Conservation (phyloP, 2,888 invertebrate species). For the Mylabris sibirica region DNA sequence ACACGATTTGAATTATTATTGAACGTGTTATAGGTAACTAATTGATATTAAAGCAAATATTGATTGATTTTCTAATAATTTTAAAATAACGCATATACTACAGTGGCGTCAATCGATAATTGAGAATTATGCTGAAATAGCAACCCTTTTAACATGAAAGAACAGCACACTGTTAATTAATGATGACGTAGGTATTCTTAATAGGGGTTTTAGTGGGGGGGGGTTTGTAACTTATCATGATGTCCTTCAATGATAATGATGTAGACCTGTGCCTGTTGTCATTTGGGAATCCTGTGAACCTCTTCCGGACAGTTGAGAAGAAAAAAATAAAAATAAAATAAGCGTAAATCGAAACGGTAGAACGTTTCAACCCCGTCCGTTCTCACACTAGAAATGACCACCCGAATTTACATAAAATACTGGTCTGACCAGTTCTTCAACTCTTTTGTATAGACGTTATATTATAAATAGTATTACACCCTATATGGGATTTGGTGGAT, state of each 20-base stretch:
- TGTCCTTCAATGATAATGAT: neutral
- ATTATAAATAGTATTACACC: neutral
- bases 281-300: neutral
- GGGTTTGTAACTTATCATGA: neutral
- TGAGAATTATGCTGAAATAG: slow-evolving; percentile 2
- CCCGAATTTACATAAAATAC: slow-evolving; percentile 56
- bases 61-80: neutral
- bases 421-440: slow-evolving; percentile 55
- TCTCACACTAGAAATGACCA: slow-evolving; percentile 41
- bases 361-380: slow-evolving; percentile 13
- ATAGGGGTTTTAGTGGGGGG: neutral
- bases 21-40: too few relatives aligned
- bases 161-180: slow-evolving; percentile 1
- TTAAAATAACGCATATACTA: neutral
- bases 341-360: neutral
- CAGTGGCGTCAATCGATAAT: neutral
- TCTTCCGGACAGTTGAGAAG: neutral
- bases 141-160: slow-evolving; percentile 5
- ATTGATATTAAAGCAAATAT: too few relatives aligned
- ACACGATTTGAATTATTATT: neutral
- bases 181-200: neutral
- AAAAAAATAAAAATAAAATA: neutral
- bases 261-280: neutral
- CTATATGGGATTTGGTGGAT: neutral
- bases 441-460: slow-evolving; percentile 37